Evolutionary conservation across 2,113 vertebrate genomes (phyloP).

Genomic region (Noturus placidus): DNA sequence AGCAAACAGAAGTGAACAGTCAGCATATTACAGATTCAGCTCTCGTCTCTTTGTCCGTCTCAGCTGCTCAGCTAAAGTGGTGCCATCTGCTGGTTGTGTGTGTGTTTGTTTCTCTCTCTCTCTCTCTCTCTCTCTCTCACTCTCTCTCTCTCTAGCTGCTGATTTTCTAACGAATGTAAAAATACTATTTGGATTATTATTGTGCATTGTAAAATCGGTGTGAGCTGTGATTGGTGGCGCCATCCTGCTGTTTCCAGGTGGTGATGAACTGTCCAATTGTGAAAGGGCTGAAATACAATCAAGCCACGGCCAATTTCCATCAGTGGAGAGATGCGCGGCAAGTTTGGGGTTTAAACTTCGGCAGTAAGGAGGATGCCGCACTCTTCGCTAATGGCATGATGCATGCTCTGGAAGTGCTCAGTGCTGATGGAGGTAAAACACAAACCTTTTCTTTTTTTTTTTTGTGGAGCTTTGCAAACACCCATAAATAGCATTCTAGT

Average conservation of each 20-base stretch:
- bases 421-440: neutral
- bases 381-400: constrained; percentile 79
- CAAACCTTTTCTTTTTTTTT: neutral
- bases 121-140: too few species aligned
- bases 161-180: neutral
- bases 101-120: neutral
- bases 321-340: constrained; percentile 90
- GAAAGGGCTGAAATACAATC: constrained; percentile 88
- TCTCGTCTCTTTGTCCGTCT: constrained; percentile 13
- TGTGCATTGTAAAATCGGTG: neutral
- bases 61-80: constrained; percentile 33
- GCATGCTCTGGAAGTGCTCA: constrained; percentile 74
- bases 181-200: neutral
- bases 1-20: constrained; percentile 61
- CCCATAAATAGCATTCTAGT: too few species aligned
- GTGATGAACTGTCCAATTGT: constrained; percentile 88
- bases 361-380: constrained; percentile 83
- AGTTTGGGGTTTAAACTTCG: constrained; percentile 92
- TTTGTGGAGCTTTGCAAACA: neutral
- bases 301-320: constrained; percentile 89
- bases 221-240: neutral
- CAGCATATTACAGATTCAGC: constrained; percentile 65
- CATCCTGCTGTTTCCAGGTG: constrained; percentile 71
- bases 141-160: neutral
- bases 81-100: constrained; percentile 62